Evolutionary conservation across 2,113 vertebrate species (phyloP).

Genomic region (Ceyx margarethae): DNA sequence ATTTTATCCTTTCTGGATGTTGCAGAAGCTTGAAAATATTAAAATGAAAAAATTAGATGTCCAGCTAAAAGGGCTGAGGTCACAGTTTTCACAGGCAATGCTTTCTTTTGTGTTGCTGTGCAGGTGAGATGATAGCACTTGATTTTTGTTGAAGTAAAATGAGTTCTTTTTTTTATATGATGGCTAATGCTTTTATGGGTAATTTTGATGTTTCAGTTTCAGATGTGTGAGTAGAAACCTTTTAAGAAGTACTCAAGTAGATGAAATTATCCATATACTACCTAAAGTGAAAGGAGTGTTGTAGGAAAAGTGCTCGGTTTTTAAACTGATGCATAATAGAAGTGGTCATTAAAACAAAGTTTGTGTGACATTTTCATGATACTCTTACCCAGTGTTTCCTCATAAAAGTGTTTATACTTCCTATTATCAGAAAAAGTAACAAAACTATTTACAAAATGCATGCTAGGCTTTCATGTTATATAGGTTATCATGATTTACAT

Average conservation of each 20-base stretch:
- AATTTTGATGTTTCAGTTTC: background rate
- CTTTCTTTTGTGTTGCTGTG: background rate
- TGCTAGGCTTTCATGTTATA: background rate
- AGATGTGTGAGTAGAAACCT: background rate
- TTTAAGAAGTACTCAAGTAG: background rate
- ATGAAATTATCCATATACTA: background rate
- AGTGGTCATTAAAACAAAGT: background rate
- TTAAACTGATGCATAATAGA: background rate
- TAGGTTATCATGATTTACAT: background rate
- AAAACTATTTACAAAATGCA: background rate
- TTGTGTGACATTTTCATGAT: background rate
- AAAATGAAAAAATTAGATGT: background rate
- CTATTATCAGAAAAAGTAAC: background rate
- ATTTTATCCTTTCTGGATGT: background rate
- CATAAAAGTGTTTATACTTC: background rate
- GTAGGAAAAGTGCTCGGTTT: background rate
- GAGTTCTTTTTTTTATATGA: background rate
- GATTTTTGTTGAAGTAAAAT: background rate
- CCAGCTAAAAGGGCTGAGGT: background rate
- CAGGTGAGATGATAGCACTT: background rate
- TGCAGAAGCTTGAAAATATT: background rate
- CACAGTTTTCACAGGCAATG: background rate
- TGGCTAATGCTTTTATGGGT: background rate
- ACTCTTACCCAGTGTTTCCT: background rate
- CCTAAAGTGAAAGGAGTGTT: background rate